Conservation (phyloP, 1,140 invertebrate species). For the Monomorium pharaonis region DNA sequence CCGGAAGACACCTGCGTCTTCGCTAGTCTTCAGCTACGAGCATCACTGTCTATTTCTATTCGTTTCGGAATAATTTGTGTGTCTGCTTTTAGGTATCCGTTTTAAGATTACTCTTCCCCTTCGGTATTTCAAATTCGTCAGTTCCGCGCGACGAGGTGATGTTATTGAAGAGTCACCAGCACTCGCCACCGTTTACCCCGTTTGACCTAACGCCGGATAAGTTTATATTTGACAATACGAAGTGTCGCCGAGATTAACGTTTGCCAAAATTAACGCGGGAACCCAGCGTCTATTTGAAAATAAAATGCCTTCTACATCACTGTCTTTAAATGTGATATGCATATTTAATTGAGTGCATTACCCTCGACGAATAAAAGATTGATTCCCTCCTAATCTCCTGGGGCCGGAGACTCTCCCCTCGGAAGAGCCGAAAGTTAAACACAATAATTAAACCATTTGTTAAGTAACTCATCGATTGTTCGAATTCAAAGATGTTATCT, state of each 20-base stretch:
- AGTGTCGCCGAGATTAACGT: not conserved
- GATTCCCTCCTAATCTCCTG: not conserved
- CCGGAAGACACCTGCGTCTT: not conserved
- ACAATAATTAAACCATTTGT: not conserved
- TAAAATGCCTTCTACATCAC: not conserved
- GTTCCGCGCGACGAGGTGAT: not conserved
- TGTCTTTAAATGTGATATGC: not conserved
- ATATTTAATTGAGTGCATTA: not conserved
- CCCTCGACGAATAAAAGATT: not conserved
- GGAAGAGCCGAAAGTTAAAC: not conserved
- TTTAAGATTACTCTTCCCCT: not conserved
- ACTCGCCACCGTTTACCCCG: not conserved
- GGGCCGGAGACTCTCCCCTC: not conserved
- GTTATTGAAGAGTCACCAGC: conserved; percentile 2
- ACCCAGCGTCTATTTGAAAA: not conserved
- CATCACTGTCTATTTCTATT: not conserved
- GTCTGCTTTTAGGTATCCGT: not conserved
- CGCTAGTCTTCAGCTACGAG: not conserved
- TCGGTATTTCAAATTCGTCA: conserved; percentile 35
- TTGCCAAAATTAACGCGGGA: conserved; percentile 6
- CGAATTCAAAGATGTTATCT: not conserved
- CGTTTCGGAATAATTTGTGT: not conserved
- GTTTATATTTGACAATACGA: not conserved
- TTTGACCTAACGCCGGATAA: conserved; percentile 18
- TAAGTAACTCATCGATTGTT: not conserved